A percentile compares a stretch with the other conserved stretches of the same genome.
These are phyloP conservation scores for Eupeodes corollae DNA, from an alignment of 1,140 invertebrate genomes.

Conservation along the genomic window DNA sequence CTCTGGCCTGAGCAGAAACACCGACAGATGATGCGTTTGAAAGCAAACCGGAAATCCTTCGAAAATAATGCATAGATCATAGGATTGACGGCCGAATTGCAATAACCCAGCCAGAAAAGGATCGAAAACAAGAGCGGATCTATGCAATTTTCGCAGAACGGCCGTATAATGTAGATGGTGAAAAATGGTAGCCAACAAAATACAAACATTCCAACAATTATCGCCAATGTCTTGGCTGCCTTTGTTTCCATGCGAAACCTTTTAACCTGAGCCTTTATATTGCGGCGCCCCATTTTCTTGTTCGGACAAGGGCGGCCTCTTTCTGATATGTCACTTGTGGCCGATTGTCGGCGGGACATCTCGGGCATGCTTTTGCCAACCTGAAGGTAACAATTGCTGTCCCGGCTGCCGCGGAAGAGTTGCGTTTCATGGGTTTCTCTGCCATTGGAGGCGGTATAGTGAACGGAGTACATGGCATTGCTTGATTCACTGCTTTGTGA, in stretches of 20 bases:
- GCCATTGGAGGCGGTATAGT: constrained; percentile 23
- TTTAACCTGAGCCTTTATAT: constrained; percentile 44
- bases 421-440: constrained; percentile 26
- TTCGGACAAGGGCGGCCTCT: constrained; percentile 27
- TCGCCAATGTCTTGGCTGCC: constrained; percentile 80
- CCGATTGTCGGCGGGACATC: constrained; percentile 33
- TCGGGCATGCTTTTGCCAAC: constrained; percentile 41
- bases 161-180: constrained; percentile 69
- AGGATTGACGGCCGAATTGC: constrained; percentile 81
- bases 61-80: constrained; percentile 83
- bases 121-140: constrained; percentile 62
- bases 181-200: constrained; percentile 87
- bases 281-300: constrained; percentile 52
- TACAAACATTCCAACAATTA: constrained; percentile 86
- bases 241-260: constrained; percentile 66
- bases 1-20: constrained; percentile 38
- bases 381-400: constrained; percentile 45
- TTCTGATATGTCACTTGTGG: constrained; percentile 36
- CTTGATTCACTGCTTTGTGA: constrained; percentile 37
- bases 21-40: constrained; percentile 61
- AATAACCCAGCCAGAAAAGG: constrained; percentile 84
- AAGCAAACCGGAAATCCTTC: constrained; percentile 70
- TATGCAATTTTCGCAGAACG: constrained; percentile 58
- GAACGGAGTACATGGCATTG: constrained; percentile 26
- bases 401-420: constrained; percentile 25